Evolutionary conservation across 2,113 vertebrate species (phyloP).

Genomic region (Elachura formosa): DNA sequence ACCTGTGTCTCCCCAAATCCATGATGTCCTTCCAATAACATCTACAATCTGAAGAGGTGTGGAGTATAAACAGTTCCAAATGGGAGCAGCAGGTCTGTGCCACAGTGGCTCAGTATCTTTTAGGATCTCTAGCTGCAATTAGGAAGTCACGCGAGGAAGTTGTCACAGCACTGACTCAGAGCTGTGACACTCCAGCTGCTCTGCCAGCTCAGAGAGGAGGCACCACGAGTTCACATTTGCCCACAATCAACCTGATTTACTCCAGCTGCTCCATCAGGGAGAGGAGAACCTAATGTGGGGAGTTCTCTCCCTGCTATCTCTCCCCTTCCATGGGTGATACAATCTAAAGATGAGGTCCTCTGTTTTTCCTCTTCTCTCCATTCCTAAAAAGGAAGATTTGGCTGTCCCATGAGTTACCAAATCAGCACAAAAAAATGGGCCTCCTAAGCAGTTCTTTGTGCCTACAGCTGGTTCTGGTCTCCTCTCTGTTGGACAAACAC

Average conservation of each 20-base stretch:
- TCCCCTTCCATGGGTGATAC: background rate
- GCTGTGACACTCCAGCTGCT: background rate
- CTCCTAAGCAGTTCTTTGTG: slow-evolving; percentile 53
- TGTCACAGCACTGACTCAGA: background rate
- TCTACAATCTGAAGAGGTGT: background rate
- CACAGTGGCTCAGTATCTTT: background rate
- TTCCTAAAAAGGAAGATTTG: slow-evolving; percentile 61
- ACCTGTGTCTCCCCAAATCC: background rate
- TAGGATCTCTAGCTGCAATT: background rate
- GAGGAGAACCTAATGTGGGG: background rate
- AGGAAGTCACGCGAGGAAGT: background rate
- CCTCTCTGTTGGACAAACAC: slow-evolving; percentile 52
- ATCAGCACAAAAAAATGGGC: slow-evolving; percentile 54
- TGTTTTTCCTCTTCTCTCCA: slow-evolving; percentile 13
- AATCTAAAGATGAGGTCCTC: slow-evolving; percentile 29
- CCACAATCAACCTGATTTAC: background rate
- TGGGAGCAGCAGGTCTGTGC: background rate
- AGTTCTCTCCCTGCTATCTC: slow-evolving; percentile 12
- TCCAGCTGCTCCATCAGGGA: slow-evolving; percentile 40
- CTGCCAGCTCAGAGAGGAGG: slow-evolving; percentile 4
- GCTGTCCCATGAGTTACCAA: slow-evolving; percentile 20
- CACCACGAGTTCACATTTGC: slow-evolving; percentile 26
- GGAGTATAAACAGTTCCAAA: background rate
- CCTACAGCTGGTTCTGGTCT: slow-evolving; percentile 59
- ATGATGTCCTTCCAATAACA: background rate